These are phyloP conservation scores for Melanotaenia parkinsoni DNA, from an alignment of 2,797 vertebrate species.

Conservation along the genomic window DNA sequence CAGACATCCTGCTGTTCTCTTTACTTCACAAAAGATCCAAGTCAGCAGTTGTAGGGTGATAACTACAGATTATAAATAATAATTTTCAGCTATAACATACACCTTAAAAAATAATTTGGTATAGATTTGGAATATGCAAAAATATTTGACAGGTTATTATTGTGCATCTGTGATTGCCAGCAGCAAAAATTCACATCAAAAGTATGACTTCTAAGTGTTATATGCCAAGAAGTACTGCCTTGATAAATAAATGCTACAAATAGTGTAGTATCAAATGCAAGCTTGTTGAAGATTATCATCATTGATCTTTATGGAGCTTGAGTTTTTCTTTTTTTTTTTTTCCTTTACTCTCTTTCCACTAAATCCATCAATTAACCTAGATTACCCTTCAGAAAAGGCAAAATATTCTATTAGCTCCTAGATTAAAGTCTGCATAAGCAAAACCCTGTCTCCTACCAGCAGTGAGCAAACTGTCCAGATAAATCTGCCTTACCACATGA, in stretches of 20 bases:
- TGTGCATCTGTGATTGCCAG: background rate
- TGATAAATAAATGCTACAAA: background rate
- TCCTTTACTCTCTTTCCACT: conserved; percentile 6
- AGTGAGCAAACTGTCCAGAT: conserved; percentile 29
- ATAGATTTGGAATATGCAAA: background rate
- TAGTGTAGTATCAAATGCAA: conserved; percentile 1
- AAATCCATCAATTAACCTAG: conserved; percentile 3
- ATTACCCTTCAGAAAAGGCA: conserved; percentile 5
- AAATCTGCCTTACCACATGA: conserved; percentile 23
- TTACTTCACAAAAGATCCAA: background rate
- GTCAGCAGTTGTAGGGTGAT: background rate
- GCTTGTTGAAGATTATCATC: conserved; percentile 3
- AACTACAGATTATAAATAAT: too few species aligned
- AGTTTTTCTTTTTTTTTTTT: background rate
- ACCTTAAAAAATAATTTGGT: background rate
- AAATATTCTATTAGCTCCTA: conserved; percentile 9
- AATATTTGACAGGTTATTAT: background rate
- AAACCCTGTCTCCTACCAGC: conserved; percentile 22
- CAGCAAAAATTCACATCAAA: background rate
- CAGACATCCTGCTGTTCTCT: too few species aligned
- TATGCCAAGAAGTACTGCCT: background rate
- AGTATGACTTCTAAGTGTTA: background rate
- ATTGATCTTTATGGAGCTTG: conserved; percentile 3
- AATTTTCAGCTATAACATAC: background rate
- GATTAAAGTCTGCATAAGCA: conserved; percentile 7